A percentile compares a stretch with the other conserved stretches of the same genome.
Conservation (phyloP, 2,113 vertebrate genomes). For the Terrapene triunguis region DNA sequence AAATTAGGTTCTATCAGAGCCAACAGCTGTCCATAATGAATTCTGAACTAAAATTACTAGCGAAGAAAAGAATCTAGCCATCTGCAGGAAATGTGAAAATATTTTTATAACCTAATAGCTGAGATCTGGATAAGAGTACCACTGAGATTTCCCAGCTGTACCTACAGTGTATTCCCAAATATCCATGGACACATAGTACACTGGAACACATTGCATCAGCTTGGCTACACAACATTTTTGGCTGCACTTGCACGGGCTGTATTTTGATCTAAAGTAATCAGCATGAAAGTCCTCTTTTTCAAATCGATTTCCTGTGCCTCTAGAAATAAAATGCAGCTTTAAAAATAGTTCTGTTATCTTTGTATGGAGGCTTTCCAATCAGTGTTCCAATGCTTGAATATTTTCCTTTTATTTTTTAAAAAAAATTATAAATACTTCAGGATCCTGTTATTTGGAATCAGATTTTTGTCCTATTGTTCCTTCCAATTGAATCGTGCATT, state of each 20-base stretch:
- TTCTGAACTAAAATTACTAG: conserved; percentile 83
- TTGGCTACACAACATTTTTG: conserved; percentile 53
- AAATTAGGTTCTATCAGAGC: conserved; percentile 81
- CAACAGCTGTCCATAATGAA: conserved; percentile 86
- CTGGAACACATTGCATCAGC: conserved; percentile 69
- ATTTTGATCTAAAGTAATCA: conserved; percentile 79
- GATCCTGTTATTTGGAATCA: conserved; percentile 43
- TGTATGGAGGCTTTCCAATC: conserved; percentile 68
- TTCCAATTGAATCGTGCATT: conserved; percentile 49
- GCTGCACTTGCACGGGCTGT: conserved; percentile 67
- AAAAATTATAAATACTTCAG: conserved; percentile 44
- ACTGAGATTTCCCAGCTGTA: conserved; percentile 84
- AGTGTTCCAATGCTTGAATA: conserved; percentile 53
- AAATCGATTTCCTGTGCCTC: conserved; percentile 60
- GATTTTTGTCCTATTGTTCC: conserved; percentile 42
- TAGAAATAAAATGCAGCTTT: conserved; percentile 72
- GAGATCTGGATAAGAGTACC: conserved; percentile 75
- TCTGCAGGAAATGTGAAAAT: conserved; percentile 86
- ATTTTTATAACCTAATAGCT: conserved; percentile 84
- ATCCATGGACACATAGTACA: conserved; percentile 57
- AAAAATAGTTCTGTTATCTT: conserved; percentile 78
- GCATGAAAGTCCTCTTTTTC: conserved; percentile 71
- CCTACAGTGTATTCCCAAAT: conserved; percentile 76
- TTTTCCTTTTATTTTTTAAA: conserved; percentile 69
- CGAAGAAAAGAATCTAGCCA: conserved; percentile 83